Conservation (phyloP, 2,888 invertebrate genomes). For the Lutraria lutraria region DNA sequence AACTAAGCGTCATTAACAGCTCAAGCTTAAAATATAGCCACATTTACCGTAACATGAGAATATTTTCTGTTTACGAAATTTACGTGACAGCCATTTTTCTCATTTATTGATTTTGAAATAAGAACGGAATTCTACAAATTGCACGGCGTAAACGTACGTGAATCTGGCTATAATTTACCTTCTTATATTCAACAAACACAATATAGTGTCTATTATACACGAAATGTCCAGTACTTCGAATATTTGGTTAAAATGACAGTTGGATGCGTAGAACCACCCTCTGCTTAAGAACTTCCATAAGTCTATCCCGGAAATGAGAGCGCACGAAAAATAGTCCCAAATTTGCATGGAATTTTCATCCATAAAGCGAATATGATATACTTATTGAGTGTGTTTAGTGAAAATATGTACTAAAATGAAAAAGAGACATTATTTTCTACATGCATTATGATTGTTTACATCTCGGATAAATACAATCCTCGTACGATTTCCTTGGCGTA, state of each 20-base stretch:
- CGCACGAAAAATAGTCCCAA: constrained; percentile 55
- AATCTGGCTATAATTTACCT: not conserved
- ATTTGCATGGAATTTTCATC: not conserved
- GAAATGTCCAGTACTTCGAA: constrained; percentile 24
- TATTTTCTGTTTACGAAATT: constrained; percentile 23
- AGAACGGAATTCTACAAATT: not conserved
- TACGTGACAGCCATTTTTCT: constrained; percentile 31
- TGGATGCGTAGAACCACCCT: constrained; percentile 81
- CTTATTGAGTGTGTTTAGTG: not conserved
- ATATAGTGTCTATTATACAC: constrained; percentile 1
- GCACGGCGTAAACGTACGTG: not conserved
- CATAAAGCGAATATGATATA: not conserved
- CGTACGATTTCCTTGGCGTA: constrained; percentile 56
- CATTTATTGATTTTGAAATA: constrained; percentile 18
- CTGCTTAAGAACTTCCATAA: constrained; percentile 66
- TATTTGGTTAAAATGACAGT: constrained; percentile 65
- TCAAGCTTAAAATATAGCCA: not conserved
- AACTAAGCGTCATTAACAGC: not conserved
- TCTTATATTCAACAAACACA: not conserved
- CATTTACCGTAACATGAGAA: not conserved
- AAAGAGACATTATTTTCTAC: not conserved
- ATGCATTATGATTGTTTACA: not conserved
- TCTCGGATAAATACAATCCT: constrained; percentile 27
- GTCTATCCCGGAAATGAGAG: constrained; percentile 62
- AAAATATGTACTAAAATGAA: not conserved